phyloP scores from a whole-genome alignment of 1,140 invertebrate species.

The Mercenaria mercenaria region DNA sequence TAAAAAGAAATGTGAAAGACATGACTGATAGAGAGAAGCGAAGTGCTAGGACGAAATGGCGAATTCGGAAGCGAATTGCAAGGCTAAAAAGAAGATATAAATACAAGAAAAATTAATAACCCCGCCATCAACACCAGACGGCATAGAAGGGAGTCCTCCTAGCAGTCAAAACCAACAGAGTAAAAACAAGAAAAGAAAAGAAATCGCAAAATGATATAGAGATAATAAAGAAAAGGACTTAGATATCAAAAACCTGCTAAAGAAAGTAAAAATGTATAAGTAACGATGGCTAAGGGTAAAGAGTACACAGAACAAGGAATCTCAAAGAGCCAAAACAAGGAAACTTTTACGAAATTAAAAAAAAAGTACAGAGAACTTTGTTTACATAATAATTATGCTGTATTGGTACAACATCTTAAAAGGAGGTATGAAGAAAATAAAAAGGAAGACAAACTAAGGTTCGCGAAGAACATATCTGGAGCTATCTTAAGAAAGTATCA shows the following conservation, averaged over 20 bases:
- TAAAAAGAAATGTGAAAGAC: background rate
- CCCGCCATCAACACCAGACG: no score
- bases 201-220: background rate
- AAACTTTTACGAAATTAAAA: background rate
- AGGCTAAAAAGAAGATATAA: background rate
- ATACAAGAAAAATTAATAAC: background rate
- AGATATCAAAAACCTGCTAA: background rate
- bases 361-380: no score
- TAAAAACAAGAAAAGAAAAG: background rate
- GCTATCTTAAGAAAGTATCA: background rate
- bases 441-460: background rate
- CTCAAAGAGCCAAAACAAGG: background rate
- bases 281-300: constrained; percentile 1
- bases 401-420: background rate
- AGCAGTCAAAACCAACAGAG: no score
- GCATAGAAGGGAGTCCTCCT: no score
- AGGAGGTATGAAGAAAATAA: background rate
- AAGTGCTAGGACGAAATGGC: background rate
- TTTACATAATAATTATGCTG: no score
- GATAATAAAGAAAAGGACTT: no score
- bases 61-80: background rate
- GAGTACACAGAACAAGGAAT: background rate
- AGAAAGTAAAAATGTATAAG: background rate
- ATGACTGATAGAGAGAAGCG: background rate
- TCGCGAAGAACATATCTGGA: background rate